Base-by-base conservation (phyloP, 2,888 invertebrate genomes). In the Ophioninae sp. region DNA sequence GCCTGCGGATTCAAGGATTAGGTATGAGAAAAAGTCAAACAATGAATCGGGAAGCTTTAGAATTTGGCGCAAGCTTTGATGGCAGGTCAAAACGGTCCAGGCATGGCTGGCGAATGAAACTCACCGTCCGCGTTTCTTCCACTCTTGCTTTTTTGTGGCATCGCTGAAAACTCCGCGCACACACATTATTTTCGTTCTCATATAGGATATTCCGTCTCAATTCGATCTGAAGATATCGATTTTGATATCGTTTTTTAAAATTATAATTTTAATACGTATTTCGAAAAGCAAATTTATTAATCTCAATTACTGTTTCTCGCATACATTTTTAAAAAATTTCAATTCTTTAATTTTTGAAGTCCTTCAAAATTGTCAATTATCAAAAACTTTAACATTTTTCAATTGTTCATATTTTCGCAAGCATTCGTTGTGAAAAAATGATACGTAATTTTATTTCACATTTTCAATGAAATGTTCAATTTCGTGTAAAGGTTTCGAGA, bases 131-230 rank as follows among this genome's bases (percentile, higher is more conserved):
- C 68, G 69, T 68, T 73, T 41, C 69, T 68, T 78, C 39, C 73
- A 56, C 70, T 75, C 70, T 75, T 41, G 30, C 57, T 75, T 79
- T 23, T 44, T 68, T 50, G 50, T 7, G 50, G 73, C 67, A 77
- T 76, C 62, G 30, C 13, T 61, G 59, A 57, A 20, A 59, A 21
- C 56, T 57, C 56, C 68, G 17, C 50, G 50, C 68, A 68, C 37
- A 30, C 73, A 59, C 59, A 61, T 50, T 44, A 20, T 69, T 39
- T 64, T 39, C 13, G 10, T 37, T 23, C 20, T 50, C 20, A 44
- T 23, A 39, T 68, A 44, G 59, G 72, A 57, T 20, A 30, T 70
- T 61, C 59, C 7, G 7, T 39, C 59, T 21, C 13, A 3, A 61
- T 61, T 61, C n/a, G 20, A 21, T 39, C 44, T n/a, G 10, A 3